Conservation (phyloP, 2,113 vertebrate species). For the Propithecus coquereli region DNA sequence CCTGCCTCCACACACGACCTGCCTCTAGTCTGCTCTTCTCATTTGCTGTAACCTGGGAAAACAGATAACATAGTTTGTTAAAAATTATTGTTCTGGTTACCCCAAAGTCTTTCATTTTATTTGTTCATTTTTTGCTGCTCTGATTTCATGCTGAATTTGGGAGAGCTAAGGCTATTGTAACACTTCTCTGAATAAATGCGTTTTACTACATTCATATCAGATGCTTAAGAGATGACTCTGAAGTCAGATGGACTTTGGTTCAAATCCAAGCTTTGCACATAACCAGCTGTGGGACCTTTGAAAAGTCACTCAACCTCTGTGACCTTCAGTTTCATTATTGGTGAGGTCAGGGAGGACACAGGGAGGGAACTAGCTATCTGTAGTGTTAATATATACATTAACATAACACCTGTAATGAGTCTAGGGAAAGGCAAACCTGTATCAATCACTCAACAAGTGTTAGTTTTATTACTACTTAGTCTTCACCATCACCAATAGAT, state of each 20-base stretch:
- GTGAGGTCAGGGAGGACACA: not conserved
- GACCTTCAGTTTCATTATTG: not conserved
- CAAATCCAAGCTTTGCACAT: not conserved
- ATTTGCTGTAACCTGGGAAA: not conserved
- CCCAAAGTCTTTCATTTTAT: not conserved
- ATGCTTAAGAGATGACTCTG: not conserved
- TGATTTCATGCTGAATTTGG: not conserved
- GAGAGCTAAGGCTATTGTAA: not conserved
- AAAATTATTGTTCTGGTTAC: not conserved
- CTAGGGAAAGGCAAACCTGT: not conserved
- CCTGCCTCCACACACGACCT: not conserved
- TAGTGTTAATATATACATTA: not conserved
- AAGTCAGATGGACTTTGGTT: not conserved
- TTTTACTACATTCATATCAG: not conserved
- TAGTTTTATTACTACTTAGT: conserved; percentile 18
- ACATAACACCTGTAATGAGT: not conserved
- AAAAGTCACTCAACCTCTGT: not conserved
- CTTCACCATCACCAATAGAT: not conserved
- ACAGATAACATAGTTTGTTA: not conserved
- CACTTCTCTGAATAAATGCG: not conserved
- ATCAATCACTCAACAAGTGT: not conserved
- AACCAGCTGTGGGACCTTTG: not conserved
- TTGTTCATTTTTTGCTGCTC: not conserved
- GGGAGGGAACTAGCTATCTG: not conserved
- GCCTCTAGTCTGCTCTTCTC: not conserved